Evolutionary conservation across 2,888 invertebrate species (phyloP).

Genomic region (Ganaspis brasiliensis): DNA sequence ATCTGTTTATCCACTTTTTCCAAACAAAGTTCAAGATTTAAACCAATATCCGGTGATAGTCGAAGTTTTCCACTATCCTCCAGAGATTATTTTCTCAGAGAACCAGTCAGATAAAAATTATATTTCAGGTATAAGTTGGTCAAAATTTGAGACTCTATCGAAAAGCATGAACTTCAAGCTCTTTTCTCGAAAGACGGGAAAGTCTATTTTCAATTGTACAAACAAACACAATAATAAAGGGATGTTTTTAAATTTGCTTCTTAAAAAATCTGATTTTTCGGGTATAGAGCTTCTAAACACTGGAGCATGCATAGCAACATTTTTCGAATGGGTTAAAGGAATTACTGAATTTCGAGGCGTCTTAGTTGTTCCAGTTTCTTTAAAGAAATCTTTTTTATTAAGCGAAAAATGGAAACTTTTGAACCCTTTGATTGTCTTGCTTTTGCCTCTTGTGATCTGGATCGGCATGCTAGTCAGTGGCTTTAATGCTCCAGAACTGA

Average conservation of each 20-base stretch:
- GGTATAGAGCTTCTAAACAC: not conserved
- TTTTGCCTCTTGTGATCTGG: not conserved
- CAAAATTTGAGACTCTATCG: not conserved
- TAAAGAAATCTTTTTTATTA: not conserved
- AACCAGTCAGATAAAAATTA: not conserved
- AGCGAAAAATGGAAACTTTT: not conserved
- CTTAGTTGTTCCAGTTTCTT: not conserved
- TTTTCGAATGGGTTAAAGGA: not conserved
- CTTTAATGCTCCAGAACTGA: too few species aligned
- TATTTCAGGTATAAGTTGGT: conserved; percentile 7
- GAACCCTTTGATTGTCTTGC: not conserved
- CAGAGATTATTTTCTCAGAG: not conserved
- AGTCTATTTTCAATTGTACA: not conserved
- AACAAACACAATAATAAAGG: not conserved
- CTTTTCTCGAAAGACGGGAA: not conserved
- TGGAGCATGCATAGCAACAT: not conserved
- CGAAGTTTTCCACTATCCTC: not conserved
- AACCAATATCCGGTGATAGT: not conserved
- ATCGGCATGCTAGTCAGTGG: not conserved
- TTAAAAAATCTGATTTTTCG: not conserved
- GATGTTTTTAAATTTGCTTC: not conserved
- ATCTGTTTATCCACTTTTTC: not conserved
- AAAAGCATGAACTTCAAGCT: not conserved
- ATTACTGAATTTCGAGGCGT: not conserved
- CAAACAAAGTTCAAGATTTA: not conserved